Conservation (phyloP, 1,140 invertebrate genomes). For the Drosophila navojoa region DNA sequence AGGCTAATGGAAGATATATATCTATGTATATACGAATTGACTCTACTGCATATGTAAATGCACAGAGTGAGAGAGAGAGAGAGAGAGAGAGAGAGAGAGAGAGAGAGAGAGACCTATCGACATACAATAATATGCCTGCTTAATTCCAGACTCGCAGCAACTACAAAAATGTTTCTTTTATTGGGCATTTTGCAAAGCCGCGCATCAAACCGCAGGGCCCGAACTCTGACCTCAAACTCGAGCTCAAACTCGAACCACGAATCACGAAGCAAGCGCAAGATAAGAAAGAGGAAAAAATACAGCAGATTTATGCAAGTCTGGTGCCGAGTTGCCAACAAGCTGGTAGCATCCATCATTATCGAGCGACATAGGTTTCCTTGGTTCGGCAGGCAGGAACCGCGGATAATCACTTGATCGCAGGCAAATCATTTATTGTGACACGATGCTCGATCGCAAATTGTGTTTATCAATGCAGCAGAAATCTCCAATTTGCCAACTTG, state of each 20-base stretch:
- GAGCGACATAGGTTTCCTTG: slow-evolving; percentile 54
- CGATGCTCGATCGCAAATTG: slow-evolving; percentile 54
- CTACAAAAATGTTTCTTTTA: slow-evolving; percentile 72
- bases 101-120: slow-evolving; percentile 23
- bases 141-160: slow-evolving; percentile 33
- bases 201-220: slow-evolving; percentile 72
- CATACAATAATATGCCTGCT: slow-evolving; percentile 51
- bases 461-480: slow-evolving; percentile 30
- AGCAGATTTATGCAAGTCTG: slow-evolving; percentile 71
- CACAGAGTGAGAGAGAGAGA: slow-evolving; percentile 16
- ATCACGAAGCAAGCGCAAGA: slow-evolving; percentile 45
- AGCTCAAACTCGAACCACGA: slow-evolving; percentile 51
- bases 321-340: slow-evolving; percentile 36
- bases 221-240: slow-evolving; percentile 57
- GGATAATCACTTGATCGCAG: slow-evolving; percentile 75
- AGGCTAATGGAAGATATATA: slow-evolving; percentile 70
- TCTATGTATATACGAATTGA: slow-evolving; percentile 7
- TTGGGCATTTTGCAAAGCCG: slow-evolving; percentile 78
- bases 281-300: slow-evolving; percentile 29
- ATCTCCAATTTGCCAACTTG: slow-evolving; percentile 28
- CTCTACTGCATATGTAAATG: too few relatives aligned
- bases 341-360: slow-evolving; percentile 78
- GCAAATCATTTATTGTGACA: slow-evolving; percentile 79
- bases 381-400: slow-evolving; percentile 33
- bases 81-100: slow-evolving; percentile 6